phyloP scores from a whole-genome alignment of 2,113 vertebrate species.

The Brachionichthys hirsutus region DNA sequence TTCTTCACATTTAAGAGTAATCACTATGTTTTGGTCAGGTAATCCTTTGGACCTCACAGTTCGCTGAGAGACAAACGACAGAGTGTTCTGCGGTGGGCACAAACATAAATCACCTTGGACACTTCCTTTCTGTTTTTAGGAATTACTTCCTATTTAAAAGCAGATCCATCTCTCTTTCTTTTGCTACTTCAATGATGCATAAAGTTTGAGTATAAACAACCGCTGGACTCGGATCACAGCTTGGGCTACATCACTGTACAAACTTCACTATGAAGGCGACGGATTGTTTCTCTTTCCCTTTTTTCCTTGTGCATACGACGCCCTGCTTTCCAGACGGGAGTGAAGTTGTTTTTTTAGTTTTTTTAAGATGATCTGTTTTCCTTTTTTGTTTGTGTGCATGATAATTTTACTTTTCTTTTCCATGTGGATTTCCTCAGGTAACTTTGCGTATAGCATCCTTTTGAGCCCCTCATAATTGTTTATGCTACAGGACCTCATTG shows the following conservation, averaged over 20 bases:
- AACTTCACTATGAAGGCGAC: slow-evolving; percentile 43
- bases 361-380: slow-evolving; percentile 24
- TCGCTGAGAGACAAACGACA: slow-evolving; percentile 34
- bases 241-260: slow-evolving; percentile 33
- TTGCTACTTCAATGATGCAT: slow-evolving; percentile 16
- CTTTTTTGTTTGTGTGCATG: slow-evolving; percentile 25
- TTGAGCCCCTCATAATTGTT: slow-evolving; percentile 3
- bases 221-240: slow-evolving; percentile 32
- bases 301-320: slow-evolving; percentile 30
- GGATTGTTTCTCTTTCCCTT: slow-evolving; percentile 49
- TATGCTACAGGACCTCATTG: slow-evolving; percentile 3
- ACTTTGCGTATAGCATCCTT: not conserved
- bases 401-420: slow-evolving; percentile 18
- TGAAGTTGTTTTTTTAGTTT: slow-evolving; percentile 30
- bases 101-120: slow-evolving; percentile 8
- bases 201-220: slow-evolving; percentile 33
- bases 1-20: slow-evolving; percentile 23
- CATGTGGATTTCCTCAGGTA: slow-evolving; percentile 5
- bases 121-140: slow-evolving; percentile 3
- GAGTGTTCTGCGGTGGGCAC: slow-evolving; percentile 34
- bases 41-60: slow-evolving; percentile 38
- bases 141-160: slow-evolving; percentile 18
- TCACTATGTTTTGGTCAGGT: slow-evolving; percentile 29
- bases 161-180: not conserved
- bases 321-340: slow-evolving; percentile 17